A percentile compares a stretch with the other conserved stretches of the same genome.
Evolutionary conservation across 2,113 vertebrate species (phyloP).

Genomic region (Leucoraja erinaceus): DNA sequence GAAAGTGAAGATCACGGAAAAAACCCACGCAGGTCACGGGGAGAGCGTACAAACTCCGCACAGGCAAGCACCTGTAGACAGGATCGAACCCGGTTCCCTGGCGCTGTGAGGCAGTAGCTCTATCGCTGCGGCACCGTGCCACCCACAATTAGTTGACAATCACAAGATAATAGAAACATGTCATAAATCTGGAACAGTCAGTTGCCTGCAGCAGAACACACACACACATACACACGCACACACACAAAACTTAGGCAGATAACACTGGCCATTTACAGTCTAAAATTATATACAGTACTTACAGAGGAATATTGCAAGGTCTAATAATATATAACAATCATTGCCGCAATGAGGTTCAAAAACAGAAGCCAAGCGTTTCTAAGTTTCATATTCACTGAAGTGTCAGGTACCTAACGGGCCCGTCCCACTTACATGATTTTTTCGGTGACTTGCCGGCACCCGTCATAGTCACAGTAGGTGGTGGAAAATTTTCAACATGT

Average conservation of each 20-base stretch:
- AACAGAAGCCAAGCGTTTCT: conserved; percentile 2
- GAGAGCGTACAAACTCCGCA: too few species aligned
- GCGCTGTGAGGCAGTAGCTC: too few species aligned
- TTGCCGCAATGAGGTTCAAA: background rate
- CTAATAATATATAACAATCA: conserved; percentile 2
- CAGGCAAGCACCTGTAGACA: too few species aligned
- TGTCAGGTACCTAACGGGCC: too few species aligned
- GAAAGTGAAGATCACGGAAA: too few species aligned
- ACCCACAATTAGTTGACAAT: background rate
- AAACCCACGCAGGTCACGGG: too few species aligned
- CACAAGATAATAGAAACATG: background rate
- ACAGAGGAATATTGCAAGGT: conserved; percentile 17
- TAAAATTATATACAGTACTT: conserved; percentile 17
- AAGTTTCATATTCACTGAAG: background rate
- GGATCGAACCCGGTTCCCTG: too few species aligned
- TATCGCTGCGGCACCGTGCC: too few species aligned
- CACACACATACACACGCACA: background rate
- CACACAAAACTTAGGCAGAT: background rate
- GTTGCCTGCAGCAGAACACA: background rate
- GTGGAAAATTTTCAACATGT: too few species aligned
- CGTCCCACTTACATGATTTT: too few species aligned
- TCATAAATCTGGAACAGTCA: conserved; percentile 16
- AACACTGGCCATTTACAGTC: background rate
- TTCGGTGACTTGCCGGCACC: too few species aligned
- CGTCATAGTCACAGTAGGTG: too few species aligned